Evolutionary conservation across 1,140 invertebrate genomes (phyloP), one percentile per base, ranked within the genome.

Genomic region (Lineus longissimus): DNA sequence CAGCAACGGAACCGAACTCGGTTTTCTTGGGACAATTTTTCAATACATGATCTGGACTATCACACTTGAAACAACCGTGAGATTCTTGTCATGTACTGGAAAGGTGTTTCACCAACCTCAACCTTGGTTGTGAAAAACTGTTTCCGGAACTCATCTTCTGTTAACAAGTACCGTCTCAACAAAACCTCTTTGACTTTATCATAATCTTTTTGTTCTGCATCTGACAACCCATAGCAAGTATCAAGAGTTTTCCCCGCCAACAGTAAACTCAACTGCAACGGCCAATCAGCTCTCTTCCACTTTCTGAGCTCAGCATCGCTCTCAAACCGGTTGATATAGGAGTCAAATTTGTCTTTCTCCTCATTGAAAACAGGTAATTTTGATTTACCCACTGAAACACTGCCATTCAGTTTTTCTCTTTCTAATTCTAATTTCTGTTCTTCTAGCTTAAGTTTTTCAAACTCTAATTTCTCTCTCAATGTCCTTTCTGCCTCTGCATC

Each of bases 171-270:
- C 23, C 66, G 59, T 36, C 59, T 66, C 13, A 70, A 41, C 23
- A 72, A 55, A 4, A 66, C 66, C 43, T n/a, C 55, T 59, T 70
- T 72, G 2, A 72, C 51, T 1, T 27, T 43, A n/a, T 64, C 56
- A 58, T 70, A 70, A 45, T 70, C 55, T 17, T 56, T 13, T 11
- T 65, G 63, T 22, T 66, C 19, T 2, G 65, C 56, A 17, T 25
- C 31, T 6, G 68, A 56, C 55, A 71, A 40, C 13, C 47, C 2
- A 13, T 62, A 40, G 63, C 55, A 72, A 0, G 68, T 68, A 45
- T 70, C 68, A 19, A 68, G 47, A 30, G 65, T 66, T 30, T 43
- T 63, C 22, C 68, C 65, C 27, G 59, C 65, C 17, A 70, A 51
- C 1, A 64, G 47, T 13, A 58, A 59, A 62, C 64, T 67, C 2